phyloP scores from a whole-genome alignment of 1,140 invertebrate genomes.

The Heliconius eleuchia region DNA sequence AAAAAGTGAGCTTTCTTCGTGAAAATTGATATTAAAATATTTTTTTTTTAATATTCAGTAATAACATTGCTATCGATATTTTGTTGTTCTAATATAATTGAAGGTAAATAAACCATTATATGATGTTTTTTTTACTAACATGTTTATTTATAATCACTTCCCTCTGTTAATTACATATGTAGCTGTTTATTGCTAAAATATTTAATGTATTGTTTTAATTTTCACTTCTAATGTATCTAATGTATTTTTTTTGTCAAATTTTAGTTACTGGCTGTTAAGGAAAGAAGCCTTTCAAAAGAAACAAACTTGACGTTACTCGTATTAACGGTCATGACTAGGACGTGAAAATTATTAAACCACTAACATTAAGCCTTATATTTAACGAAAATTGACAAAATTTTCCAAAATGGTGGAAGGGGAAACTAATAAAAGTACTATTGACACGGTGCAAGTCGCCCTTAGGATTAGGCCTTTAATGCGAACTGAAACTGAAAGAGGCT shows the following conservation, averaged over 20 bases:
- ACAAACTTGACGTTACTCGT: constrained; percentile 23
- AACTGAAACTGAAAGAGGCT: constrained; percentile 87
- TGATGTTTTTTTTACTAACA: neutral
- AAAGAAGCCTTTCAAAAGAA: constrained; percentile 1
- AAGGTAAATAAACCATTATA: neutral
- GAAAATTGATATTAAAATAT: too few relatives aligned
- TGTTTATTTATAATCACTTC: neutral
- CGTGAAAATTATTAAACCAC: constrained; percentile 17
- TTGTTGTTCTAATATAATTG: neutral
- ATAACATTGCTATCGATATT: too few relatives aligned
- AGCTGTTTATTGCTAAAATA: neutral
- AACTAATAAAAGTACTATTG: constrained; percentile 61
- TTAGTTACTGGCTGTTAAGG: constrained; percentile 11
- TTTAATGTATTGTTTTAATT: neutral
- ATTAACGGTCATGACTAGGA: constrained; percentile 23
- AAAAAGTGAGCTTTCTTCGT: too few relatives aligned
- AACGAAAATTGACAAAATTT: constrained; percentile 3
- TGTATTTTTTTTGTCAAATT: neutral
- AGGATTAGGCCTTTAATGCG: constrained; percentile 89
- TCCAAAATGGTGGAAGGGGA: constrained; percentile 61
- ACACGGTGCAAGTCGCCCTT: constrained; percentile 88
- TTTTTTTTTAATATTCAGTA: too few relatives aligned
- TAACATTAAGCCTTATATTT: constrained; percentile 10
- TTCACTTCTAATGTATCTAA: neutral
- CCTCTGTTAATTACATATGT: neutral